phyloP scores from a whole-genome alignment of 2,888 invertebrate genomes.

The Dusona sp. region DNA sequence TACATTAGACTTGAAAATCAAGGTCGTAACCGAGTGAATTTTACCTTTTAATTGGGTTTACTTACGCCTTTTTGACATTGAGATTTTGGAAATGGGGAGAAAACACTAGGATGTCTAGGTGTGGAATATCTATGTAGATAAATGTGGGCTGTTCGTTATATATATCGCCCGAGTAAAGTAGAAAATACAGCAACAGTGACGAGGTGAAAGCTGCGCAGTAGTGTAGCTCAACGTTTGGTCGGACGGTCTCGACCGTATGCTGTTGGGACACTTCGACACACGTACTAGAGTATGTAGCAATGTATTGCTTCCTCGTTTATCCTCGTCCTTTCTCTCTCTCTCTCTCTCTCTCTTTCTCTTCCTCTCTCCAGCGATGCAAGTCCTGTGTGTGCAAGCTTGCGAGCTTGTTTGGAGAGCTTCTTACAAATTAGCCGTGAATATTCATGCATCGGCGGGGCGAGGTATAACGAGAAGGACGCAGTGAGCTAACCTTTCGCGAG shows the following conservation, averaged over 20 bases:
- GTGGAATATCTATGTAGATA: slow-evolving; percentile 34
- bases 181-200: slow-evolving; percentile 36
- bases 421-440: slow-evolving; percentile 84
- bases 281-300: slow-evolving; percentile 13
- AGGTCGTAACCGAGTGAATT: not conserved
- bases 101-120: not conserved
- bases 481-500: slow-evolving; percentile 61
- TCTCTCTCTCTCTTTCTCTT: slow-evolving; percentile 33
- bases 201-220: slow-evolving; percentile 39
- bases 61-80: slow-evolving; percentile 16
- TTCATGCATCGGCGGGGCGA: slow-evolving; percentile 77
- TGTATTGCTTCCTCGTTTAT: slow-evolving; percentile 49
- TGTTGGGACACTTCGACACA: slow-evolving; percentile 42
- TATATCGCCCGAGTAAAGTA: slow-evolving; percentile 24
- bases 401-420: slow-evolving; percentile 81
- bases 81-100: not conserved
- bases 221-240: slow-evolving; percentile 53
- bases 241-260: slow-evolving; percentile 42
- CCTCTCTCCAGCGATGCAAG: slow-evolving; percentile 4
- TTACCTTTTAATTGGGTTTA: not conserved
- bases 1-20: not conserved
- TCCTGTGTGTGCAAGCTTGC: slow-evolving; percentile 60
- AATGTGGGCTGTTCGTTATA: slow-evolving; percentile 22
- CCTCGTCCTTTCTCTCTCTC: slow-evolving; percentile 16
- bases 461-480: slow-evolving; percentile 70